Evolutionary conservation across 1,140 invertebrate genomes (phyloP).

Genomic region (Tetramorium alpestre): DNA sequence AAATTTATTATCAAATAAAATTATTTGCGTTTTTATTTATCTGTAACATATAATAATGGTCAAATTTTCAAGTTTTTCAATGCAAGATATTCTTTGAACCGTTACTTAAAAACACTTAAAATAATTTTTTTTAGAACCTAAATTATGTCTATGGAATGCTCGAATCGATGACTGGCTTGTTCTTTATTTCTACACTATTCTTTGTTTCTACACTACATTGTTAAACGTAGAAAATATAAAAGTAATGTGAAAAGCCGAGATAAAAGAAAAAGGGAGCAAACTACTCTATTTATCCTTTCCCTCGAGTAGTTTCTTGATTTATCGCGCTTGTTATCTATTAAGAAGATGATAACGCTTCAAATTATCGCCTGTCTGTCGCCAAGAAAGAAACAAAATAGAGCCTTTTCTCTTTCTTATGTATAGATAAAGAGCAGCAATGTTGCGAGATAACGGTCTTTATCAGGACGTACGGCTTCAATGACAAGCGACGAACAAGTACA

Average conservation of each 20-base stretch:
- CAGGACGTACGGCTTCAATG: constrained; percentile 10
- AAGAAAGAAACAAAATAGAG: constrained; percentile 15
- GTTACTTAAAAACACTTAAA: neutral
- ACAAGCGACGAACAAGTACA: constrained; percentile 28
- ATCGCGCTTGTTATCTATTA: constrained; percentile 40
- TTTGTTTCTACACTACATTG: neutral
- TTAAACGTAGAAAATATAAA: neutral
- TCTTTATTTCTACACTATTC: neutral
- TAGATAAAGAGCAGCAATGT: constrained; percentile 14
- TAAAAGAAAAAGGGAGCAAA: neutral
- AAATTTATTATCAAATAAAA: neutral
- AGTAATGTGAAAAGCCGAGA: neutral
- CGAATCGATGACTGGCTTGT: neutral
- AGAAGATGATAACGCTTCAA: neutral
- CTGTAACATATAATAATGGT: no score
- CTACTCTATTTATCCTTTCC: neutral
- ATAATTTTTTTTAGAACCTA: neutral
- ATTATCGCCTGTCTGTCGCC: constrained; percentile 35
- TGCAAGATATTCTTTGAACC: neutral
- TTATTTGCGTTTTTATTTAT: neutral
- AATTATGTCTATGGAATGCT: neutral
- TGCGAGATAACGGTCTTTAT: constrained; percentile 37
- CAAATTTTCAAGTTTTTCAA: no score
- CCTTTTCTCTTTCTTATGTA: neutral
- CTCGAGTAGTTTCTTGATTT: neutral